A percentile compares a stretch with the other conserved stretches of the same genome.
These are phyloP conservation scores for Geotrupes spiniger DNA, from an alignment of 2,888 invertebrate species.

Conservation along the genomic window DNA sequence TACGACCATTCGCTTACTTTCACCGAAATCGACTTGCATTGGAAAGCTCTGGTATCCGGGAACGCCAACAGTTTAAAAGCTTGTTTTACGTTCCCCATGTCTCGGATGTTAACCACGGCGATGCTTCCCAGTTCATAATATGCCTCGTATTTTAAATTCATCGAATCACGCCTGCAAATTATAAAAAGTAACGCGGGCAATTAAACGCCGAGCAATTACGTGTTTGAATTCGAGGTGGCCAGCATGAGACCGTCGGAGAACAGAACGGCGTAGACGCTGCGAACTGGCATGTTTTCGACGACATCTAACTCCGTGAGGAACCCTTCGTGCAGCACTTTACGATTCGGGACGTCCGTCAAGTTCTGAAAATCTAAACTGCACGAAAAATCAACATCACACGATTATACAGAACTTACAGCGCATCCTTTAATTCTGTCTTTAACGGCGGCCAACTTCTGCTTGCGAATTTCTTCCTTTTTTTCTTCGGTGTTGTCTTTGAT, in stretches of 20 bases:
- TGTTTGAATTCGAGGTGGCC: conserved; percentile 74
- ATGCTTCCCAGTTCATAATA: conserved; percentile 84
- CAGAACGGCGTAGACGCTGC: conserved; percentile 87
- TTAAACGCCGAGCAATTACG: conserved; percentile 41
- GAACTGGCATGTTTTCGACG: conserved; percentile 80
- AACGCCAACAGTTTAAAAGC: conserved; percentile 93
- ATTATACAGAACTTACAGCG: conserved; percentile 57
- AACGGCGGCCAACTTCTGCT: conserved; percentile 66
- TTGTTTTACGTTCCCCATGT: conserved; percentile 85
- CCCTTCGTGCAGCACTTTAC: conserved; percentile 85
- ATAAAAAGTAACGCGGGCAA: background rate
- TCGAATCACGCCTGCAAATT: conserved; percentile 43
- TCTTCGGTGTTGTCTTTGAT: conserved; percentile 47
- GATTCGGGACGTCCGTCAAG: conserved; percentile 65
- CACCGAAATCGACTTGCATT: conserved; percentile 73
- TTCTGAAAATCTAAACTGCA: conserved; percentile 16
- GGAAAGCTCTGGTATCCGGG: conserved; percentile 89
- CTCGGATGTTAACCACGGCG: conserved; percentile 91
- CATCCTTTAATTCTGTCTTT: conserved; percentile 87
- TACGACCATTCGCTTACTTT: conserved; percentile 44
- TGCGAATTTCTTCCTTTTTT: conserved; percentile 54
- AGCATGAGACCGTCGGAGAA: conserved; percentile 91
- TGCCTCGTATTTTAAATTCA: conserved; percentile 79
- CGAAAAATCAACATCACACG: no score
- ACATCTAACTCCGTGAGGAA: conserved; percentile 87